These are phyloP conservation scores for Hypotaenidia philippensis DNA, from an alignment of 2,797 vertebrate genomes.

Conservation along the genomic window DNA sequence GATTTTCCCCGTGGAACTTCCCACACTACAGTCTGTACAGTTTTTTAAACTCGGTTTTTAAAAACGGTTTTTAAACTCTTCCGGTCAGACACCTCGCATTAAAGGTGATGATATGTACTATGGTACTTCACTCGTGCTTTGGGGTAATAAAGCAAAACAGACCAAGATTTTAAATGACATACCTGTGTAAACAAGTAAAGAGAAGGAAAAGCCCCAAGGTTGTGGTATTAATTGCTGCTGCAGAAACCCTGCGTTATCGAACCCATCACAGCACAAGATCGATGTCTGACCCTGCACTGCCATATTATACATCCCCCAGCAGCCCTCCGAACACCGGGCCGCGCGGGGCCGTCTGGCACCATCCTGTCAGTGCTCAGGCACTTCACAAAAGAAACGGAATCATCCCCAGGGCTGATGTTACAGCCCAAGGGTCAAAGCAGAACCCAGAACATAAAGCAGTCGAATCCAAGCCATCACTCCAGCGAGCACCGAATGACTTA, in stretches of 20 bases:
- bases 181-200: not conserved
- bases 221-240: not conserved
- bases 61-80: conserved; percentile 77
- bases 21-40: not conserved
- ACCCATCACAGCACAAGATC: not conserved
- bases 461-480: conserved; percentile 12
- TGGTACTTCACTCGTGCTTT: not conserved
- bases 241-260: not conserved
- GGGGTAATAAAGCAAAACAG: not conserved
- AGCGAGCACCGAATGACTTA: not conserved
- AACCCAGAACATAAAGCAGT: conserved; percentile 5
- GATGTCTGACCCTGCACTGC: not conserved
- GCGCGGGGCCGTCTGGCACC: not conserved
- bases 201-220: not conserved
- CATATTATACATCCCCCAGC: not conserved
- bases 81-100: conserved; percentile 81
- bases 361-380: not conserved
- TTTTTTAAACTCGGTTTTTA: too few relatives aligned
- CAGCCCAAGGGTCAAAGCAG: conserved; percentile 30
- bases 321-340: not conserved
- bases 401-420: not conserved
- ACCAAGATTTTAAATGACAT: not conserved
- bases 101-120: not conserved
- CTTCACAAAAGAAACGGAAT: conserved; percentile 25
- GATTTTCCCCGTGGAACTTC: conserved; percentile 8